Percentiles rank a stretch among this genome's conserved stretches.
Evolutionary conservation across 2,888 invertebrate genomes (phyloP).

Genomic region (Ethmia dodecea): DNA sequence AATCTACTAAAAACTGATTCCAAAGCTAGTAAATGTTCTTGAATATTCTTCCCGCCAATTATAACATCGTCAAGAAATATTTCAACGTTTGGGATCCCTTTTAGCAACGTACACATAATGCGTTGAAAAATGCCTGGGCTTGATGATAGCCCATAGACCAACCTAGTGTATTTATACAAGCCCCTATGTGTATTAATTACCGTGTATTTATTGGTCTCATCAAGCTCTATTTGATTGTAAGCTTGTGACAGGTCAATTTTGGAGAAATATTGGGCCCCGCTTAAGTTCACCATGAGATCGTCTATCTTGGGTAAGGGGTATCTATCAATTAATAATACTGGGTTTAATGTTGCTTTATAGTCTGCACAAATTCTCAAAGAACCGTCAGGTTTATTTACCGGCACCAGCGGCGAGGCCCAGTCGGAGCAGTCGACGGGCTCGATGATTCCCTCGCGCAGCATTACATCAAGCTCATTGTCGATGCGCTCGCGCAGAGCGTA

Average conservation of each 20-base stretch:
- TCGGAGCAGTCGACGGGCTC: slow-evolving; percentile 22
- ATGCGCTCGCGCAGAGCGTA: no score
- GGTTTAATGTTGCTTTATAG: not conserved
- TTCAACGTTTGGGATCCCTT: no score
- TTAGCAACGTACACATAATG: no score
- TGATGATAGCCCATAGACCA: not conserved
- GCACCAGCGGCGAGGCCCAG: not conserved
- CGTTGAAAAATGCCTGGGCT: not conserved
- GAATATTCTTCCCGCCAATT: not conserved
- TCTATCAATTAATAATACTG: no score
- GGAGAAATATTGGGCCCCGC: not conserved
- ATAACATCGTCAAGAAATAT: no score
- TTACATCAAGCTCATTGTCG: no score
- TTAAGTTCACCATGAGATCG: not conserved
- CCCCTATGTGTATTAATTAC: not conserved
- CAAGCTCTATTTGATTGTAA: not conserved
- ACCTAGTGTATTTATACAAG: not conserved
- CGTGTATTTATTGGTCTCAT: not conserved
- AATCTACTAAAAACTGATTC: not conserved
- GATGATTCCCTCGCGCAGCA: no score
- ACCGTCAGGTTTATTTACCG: not conserved
- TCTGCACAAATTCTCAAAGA: not conserved
- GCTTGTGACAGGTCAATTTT: not conserved
- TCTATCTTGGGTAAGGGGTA: not conserved
- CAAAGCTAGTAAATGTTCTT: not conserved